Evolutionary conservation across 2,113 vertebrate genomes (phyloP).

Genomic region (Orientallactaga bullata): DNA sequence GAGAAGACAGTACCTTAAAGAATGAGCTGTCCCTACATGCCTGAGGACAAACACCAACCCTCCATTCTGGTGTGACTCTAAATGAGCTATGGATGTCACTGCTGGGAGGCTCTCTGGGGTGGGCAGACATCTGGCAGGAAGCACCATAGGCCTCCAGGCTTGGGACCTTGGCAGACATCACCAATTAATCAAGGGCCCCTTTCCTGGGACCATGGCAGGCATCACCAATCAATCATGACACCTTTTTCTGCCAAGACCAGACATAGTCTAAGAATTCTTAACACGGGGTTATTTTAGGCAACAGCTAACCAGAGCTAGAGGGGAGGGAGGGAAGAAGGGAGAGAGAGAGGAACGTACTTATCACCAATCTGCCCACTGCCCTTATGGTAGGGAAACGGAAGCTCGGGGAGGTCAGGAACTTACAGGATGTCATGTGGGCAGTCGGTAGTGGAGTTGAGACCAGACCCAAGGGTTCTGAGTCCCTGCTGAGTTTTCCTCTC

Average conservation of each 20-base stretch:
- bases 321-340: neutral
- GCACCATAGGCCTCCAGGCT: constrained; percentile 27
- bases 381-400: constrained; percentile 15
- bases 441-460: neutral
- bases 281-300: constrained; percentile 71
- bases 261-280: constrained; percentile 75
- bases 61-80: neutral
- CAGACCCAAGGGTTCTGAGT: neutral
- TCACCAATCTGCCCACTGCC: constrained; percentile 27
- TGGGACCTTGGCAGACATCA: constrained; percentile 61
- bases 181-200: constrained; percentile 46
- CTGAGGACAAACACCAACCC: constrained; percentile 30
- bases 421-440: neutral
- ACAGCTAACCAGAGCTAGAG: constrained; percentile 55
- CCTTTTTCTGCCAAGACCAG: constrained; percentile 67
- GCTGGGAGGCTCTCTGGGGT: constrained; percentile 42
- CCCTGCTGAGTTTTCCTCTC: neutral
- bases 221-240: constrained; percentile 71
- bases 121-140: constrained; percentile 49
- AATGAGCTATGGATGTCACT: constrained; percentile 51
- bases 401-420: constrained; percentile 38
- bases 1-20: constrained; percentile 31
- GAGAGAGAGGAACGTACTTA: neutral
- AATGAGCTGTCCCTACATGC: constrained; percentile 36
- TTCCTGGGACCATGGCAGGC: constrained; percentile 45